These are phyloP conservation scores for Phenganax subtilis DNA, from an alignment of 92 coral and sea anemone species.

Conservation along the genomic window DNA sequence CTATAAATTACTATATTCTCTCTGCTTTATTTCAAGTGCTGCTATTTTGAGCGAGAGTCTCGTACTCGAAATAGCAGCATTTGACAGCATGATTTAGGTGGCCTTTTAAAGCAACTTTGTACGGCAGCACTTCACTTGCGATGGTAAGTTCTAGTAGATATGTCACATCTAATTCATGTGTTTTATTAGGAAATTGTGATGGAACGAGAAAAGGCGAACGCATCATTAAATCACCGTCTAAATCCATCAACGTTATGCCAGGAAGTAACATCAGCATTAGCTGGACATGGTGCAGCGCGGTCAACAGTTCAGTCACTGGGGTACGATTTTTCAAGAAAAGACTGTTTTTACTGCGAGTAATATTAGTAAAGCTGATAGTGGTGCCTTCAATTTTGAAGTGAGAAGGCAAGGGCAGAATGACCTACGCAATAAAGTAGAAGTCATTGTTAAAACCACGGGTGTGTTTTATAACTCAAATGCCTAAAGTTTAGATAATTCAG, in stretches of 20 bases:
- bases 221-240: not conserved
- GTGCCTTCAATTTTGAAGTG: not conserved
- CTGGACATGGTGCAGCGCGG: constrained; percentile 6
- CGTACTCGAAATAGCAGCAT: too few species aligned
- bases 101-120: too few species aligned
- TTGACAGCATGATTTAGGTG: too few species aligned
- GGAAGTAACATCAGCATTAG: not conserved
- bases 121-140: too few species aligned
- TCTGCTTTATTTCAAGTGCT: too few species aligned
- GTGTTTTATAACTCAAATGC: too few species aligned
- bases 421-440: not conserved
- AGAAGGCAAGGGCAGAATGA: not conserved
- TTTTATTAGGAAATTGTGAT: not conserved
- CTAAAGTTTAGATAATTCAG: too few species aligned
- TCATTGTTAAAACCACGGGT: not conserved
- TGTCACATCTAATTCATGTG: not conserved
- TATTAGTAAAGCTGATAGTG: constrained; percentile 1
- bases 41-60: too few species aligned
- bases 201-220: not conserved
- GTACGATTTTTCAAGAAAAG: not conserved
- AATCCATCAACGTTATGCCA: not conserved
- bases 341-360: not conserved
- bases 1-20: too few species aligned
- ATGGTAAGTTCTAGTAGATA: too few species aligned
- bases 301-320: constrained; percentile 2